Evolutionary conservation across 2,797 vertebrate genomes (phyloP), one percentile per base, ranked within the genome.

Genomic region (Aselliscus stoliczkanus): DNA sequence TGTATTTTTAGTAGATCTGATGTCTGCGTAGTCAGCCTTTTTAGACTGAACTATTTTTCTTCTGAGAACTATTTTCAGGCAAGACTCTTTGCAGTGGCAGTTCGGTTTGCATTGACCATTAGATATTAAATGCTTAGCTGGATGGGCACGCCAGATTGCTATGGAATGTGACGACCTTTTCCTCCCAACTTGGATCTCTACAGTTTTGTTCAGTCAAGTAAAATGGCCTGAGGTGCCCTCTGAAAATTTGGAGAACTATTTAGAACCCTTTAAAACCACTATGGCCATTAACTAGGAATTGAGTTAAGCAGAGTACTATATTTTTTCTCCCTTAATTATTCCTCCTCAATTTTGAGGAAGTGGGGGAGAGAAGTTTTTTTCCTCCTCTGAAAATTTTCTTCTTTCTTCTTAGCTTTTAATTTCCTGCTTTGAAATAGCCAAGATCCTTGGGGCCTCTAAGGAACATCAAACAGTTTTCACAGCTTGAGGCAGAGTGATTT

Each of bases 351-450:
- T 90, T 92, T 95, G 70, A 86, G 67, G 70, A 95, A 50, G 37
- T 37, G 7, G 29, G 52, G 27, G 27, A 79, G 60, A 92, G 34
- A 77, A 88, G 23, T 11, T 67, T 54, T 29, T 56, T 34, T 39
- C 8, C 11, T 20, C 1, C 14, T 7, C 52, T 2, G 5, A 54
- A 60, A 69, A 39, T n/a, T 67, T 80, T 84, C 44, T 77, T 79
- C 39, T 83, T 47, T 56, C 31, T 85, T 76, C 20, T 15, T 69
- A 73, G 25, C 29, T 62, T 91, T 93, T 81, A 79, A 54, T 88
- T 93, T 91, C 34, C 62, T 93, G 8, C n/a, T 91, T 93, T 95
- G 54, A 86, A 81, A 73, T 60, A 82, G 50, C 50, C 52, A 88
- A 37, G 11, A 23, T 89, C 50, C 14, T 83, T 54, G 31, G 34